phyloP scores from a whole-genome alignment of 2,888 invertebrate genomes.

The Trissonchulus sp. region DNA sequence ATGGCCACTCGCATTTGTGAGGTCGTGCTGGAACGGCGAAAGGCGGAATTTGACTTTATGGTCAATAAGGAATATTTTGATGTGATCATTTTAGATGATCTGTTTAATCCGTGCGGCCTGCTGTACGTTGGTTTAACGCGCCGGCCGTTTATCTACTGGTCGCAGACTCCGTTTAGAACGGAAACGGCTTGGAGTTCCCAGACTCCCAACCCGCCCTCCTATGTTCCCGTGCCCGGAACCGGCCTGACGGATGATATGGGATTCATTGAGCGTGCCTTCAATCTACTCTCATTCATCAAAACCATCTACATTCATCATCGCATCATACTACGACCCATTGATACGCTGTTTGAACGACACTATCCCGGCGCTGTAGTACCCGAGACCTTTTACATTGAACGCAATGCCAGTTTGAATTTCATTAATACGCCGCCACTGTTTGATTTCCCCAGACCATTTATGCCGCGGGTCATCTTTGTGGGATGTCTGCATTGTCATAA shows the following conservation, averaged over 20 bases:
- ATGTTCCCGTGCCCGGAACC: conserved; percentile 50
- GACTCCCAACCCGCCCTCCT: conserved; percentile 47
- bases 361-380: conserved; percentile 29
- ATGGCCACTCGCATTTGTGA: conserved; percentile 46
- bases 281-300: conserved; percentile 45
- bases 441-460: conserved; percentile 50
- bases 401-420: conserved; percentile 50
- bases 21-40: conserved; percentile 38
- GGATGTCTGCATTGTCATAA: conserved; percentile 49
- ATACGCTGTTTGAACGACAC: conserved; percentile 40
- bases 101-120: conserved; percentile 51
- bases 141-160: conserved; percentile 48
- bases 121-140: conserved; percentile 43
- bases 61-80: conserved; percentile 44
- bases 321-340: conserved; percentile 46
- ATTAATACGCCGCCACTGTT: conserved; percentile 51
- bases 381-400: conserved; percentile 45
- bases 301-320: conserved; percentile 48
- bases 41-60: conserved; percentile 43
- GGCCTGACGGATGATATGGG: conserved; percentile 43
- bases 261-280: conserved; percentile 44
- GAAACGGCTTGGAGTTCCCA: conserved; percentile 51
- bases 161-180: conserved; percentile 46
- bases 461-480: conserved; percentile 45
- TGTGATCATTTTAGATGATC: conserved; percentile 47